Percentiles rank a stretch among this genome's conserved stretches.
Evolutionary conservation across 64 coral and sea anemone genomes (phyloP).

Genomic region (Stichodactyla helianthus): DNA sequence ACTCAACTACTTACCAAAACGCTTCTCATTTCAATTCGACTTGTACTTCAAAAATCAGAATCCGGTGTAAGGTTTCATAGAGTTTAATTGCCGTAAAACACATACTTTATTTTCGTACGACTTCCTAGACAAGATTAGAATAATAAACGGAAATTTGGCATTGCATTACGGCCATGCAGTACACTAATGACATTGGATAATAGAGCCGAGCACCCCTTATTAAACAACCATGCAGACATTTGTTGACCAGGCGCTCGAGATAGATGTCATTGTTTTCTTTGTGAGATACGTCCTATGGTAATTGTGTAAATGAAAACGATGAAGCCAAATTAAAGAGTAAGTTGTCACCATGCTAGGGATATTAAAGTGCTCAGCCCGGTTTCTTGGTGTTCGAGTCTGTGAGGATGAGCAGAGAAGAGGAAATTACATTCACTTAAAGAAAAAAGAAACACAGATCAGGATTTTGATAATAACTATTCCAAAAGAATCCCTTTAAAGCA

Average conservation of each 20-base stretch:
- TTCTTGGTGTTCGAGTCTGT: neutral
- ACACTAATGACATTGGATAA: conserved; percentile 13
- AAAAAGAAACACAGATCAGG: neutral
- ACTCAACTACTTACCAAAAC: neutral
- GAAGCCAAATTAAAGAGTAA: neutral
- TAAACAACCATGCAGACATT: neutral
- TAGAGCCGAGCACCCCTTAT: neutral
- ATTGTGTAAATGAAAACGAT: conserved; percentile 13
- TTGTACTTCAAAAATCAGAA: conserved; percentile 12
- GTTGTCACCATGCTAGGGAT: neutral
- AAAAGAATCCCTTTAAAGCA: too few relatives aligned
- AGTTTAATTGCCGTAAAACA: conserved; percentile 17
- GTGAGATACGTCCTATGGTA: neutral
- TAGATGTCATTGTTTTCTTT: neutral
- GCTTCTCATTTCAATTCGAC: conserved; percentile 2
- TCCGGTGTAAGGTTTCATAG: conserved; percentile 11
- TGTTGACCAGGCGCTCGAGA: neutral
- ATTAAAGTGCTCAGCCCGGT: neutral
- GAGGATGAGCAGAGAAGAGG: neutral
- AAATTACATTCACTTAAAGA: neutral
- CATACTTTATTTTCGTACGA: conserved; percentile 1
- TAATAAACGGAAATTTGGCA: neutral
- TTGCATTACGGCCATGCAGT: neutral
- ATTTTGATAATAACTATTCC: too few relatives aligned
- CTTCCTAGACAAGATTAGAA: conserved; percentile 6